Evolutionary conservation across 2,888 invertebrate genomes (phyloP), one percentile per base, ranked within the genome.

Genomic region (Thumatha senex): DNA sequence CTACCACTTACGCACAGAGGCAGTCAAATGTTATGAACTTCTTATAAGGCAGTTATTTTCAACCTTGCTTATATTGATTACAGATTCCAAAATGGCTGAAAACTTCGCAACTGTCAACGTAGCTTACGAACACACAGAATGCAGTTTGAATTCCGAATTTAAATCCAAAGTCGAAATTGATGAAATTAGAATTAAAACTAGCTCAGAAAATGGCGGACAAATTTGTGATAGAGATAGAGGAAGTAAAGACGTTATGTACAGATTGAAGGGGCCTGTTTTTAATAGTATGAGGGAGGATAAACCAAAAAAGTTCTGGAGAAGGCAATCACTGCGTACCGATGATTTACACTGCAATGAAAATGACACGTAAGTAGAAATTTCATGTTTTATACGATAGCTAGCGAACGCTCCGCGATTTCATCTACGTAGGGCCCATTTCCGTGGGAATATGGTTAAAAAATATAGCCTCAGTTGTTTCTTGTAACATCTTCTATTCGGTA

Each of bases 241-340:
- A 9, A 12, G 2, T 0, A 34, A 43, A 9, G 39, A 46, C 12
- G 38, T 39, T 33, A 24, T 34, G 0, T 40, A 14, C 7, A 38
- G 33, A 12, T 40, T 43, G 9, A 49, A 34, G 40, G 48, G 48
- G 0, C 9, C 34, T 12, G 14, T 39, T 14, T 49, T 49, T 40
- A 24, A 3, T 0, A 49, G 48, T 30, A 11, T 49, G n/a, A 49
- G 48, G 8, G 43, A 43, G 15, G 44, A 34, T 2, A 49, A 29
- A 24, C 9, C n/a, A 1, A 49, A 44, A 24, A 43, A 38, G 9
- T 34, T 29, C 1, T 49, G 48, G 48, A 49, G 38, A 29, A 49
- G 48, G 10, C 18, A 24, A 10, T 44, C 43, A 1, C 3, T 49
- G 9, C 33, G n/a, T 9, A n/a, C 12, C 10, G 7, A 11, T 34